Conservation (phyloP, 2,888 invertebrate species). For the Podotricha telesiphe region DNA sequence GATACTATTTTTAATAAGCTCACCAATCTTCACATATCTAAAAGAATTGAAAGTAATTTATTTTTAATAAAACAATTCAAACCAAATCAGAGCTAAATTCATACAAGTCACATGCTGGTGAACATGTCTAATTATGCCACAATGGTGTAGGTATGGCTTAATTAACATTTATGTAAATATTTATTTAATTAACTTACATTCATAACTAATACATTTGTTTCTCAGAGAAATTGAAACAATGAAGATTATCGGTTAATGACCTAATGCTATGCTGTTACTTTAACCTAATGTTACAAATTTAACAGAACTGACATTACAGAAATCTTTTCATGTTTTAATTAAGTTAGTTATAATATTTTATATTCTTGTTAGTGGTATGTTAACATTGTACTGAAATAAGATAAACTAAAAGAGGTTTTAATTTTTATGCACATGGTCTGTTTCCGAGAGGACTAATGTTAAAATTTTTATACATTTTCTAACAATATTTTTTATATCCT, state of each 20-base stretch:
- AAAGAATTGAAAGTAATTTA: no score
- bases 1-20: no score
- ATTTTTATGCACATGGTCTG: no score
- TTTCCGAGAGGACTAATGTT: no score
- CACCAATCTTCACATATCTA: no score
- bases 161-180: neutral
- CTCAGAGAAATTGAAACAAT: slow-evolving; percentile 42
- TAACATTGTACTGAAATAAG: neutral
- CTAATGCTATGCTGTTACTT: neutral
- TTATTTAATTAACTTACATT: neutral
- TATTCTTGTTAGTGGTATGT: neutral
- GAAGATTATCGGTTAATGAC: slow-evolving; percentile 35
- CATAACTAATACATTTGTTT: neutral
- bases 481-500: no score
- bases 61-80: no score
- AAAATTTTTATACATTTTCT: no score
- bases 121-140: neutral
- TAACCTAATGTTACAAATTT: neutral
- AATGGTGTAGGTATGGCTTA: neutral
- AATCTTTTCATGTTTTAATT: neutral
- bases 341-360: neutral
- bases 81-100: no score
- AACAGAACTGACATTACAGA: neutral
- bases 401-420: no score
- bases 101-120: neutral